These are phyloP conservation scores for Drosophila leonis DNA, from an alignment of 2,888 invertebrate species.

Conservation along the genomic window DNA sequence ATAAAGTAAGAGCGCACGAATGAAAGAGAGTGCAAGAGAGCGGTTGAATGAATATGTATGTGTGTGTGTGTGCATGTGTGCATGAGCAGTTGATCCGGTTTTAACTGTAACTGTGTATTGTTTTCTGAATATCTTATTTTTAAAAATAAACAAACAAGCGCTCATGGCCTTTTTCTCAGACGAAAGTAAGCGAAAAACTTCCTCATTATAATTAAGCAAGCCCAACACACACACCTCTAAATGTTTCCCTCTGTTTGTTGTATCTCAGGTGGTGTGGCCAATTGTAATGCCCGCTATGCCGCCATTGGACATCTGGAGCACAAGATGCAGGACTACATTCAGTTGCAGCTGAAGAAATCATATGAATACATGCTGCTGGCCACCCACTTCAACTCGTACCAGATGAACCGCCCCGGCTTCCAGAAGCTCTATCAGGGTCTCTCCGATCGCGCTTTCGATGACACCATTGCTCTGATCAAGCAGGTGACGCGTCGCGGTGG, in stretches of 20 bases:
- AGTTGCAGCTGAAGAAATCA: slow-evolving; percentile 89
- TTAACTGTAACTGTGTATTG: slow-evolving; percentile 56
- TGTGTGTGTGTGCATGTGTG: slow-evolving; percentile 11
- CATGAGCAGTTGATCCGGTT: slow-evolving; percentile 38
- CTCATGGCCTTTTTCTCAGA: slow-evolving; percentile 81
- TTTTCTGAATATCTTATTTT: slow-evolving; percentile 55
- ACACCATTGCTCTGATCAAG: slow-evolving; percentile 91
- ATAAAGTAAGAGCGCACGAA: slow-evolving; percentile 31
- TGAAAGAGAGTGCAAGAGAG: slow-evolving; percentile 42
- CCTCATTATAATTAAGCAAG: slow-evolving; percentile 23
- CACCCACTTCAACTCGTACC: slow-evolving; percentile 91
- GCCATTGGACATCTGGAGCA: slow-evolving; percentile 76
- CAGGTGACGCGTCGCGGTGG: slow-evolving; percentile 91
- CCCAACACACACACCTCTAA: slow-evolving; percentile 16
- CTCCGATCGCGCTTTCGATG: slow-evolving; percentile 91
- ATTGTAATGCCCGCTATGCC: slow-evolving; percentile 77
- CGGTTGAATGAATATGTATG: background rate
- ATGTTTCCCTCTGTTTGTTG: slow-evolving; percentile 1
- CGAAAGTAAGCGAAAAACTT: slow-evolving; percentile 74
- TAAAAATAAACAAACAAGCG: slow-evolving; percentile 80
- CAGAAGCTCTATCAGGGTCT: slow-evolving; percentile 90
- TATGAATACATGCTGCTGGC: slow-evolving; percentile 91
- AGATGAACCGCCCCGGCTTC: slow-evolving; percentile 91
- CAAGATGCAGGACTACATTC: slow-evolving; percentile 84
- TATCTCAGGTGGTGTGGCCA: slow-evolving; percentile 39